phyloP scores from a whole-genome alignment of 2,888 invertebrate species.

The Heliconius sara region DNA sequence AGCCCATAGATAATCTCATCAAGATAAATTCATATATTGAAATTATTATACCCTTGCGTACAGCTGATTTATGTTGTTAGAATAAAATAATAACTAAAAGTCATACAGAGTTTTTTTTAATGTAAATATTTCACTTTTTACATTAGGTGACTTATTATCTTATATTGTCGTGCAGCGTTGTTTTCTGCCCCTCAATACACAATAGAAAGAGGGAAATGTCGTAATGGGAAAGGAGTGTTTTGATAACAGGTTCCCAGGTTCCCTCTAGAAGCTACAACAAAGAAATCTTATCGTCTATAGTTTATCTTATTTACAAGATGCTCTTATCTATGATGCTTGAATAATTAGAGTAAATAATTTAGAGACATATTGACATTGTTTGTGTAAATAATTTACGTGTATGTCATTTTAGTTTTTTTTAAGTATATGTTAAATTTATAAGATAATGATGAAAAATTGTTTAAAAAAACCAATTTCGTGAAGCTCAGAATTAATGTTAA shows the following conservation, averaged over 20 bases:
- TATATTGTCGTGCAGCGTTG: too few relatives aligned
- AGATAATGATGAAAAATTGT: background rate
- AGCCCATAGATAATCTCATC: too few relatives aligned
- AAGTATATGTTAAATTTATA: background rate
- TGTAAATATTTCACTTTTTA: too few relatives aligned
- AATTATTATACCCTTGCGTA: too few relatives aligned
- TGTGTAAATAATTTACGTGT: background rate
- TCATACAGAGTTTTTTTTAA: too few relatives aligned
- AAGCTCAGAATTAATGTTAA: too few relatives aligned
- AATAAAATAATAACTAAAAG: too few relatives aligned
- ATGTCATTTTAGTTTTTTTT: background rate
- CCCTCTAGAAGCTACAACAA: background rate
- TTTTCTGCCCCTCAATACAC: too few relatives aligned
- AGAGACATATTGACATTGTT: background rate
- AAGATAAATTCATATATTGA: too few relatives aligned
- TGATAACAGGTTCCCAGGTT: background rate
- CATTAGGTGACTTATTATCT: too few relatives aligned
- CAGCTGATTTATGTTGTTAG: too few relatives aligned
- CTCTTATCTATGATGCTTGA: background rate
- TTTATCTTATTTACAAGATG: background rate
- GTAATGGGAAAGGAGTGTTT: background rate
- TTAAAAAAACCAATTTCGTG: background rate
- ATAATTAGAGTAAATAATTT: background rate
- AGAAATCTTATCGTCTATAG: background rate
- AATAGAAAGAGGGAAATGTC: too few relatives aligned